Evolutionary conservation across 1,140 invertebrate species (phyloP).

Genomic region (Streblospio benedicti): DNA sequence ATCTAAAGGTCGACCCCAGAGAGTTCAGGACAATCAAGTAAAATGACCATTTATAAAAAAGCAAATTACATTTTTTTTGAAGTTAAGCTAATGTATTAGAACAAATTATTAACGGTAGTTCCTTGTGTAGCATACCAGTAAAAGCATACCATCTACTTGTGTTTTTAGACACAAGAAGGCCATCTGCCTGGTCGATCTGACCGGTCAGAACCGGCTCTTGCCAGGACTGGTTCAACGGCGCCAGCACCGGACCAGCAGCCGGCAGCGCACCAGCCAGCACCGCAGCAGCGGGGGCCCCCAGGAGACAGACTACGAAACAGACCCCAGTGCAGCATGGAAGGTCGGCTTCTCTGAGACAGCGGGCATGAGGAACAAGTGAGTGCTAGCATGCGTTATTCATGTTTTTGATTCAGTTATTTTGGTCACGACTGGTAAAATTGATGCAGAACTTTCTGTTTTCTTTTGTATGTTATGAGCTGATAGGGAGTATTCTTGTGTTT

Average conservation of each 20-base stretch:
- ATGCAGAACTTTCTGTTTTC: background rate
- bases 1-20: constrained; percentile 34
- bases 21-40: constrained; percentile 39
- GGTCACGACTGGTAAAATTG: background rate
- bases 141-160: too few species aligned
- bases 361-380: constrained; percentile 45
- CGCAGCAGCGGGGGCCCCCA: background rate
- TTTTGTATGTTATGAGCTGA: background rate
- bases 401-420: background rate
- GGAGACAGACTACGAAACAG: constrained; percentile 14
- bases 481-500: too few species aligned
- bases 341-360: constrained; percentile 43
- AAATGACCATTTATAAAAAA: constrained; percentile 6
- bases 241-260: constrained; percentile 7
- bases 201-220: constrained; percentile 40
- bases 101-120: too few species aligned
- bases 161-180: constrained; percentile 41
- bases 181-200: constrained; percentile 41
- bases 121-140: too few species aligned
- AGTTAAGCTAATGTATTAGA: too few species aligned
- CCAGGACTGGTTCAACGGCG: constrained; percentile 25
- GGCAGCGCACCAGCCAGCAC: background rate
- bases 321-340: constrained; percentile 31
- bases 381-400: too few species aligned
- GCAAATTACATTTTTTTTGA: background rate